Base-by-base conservation (phyloP, 2,797 vertebrate genomes). In the Mus minutoides region DNA sequence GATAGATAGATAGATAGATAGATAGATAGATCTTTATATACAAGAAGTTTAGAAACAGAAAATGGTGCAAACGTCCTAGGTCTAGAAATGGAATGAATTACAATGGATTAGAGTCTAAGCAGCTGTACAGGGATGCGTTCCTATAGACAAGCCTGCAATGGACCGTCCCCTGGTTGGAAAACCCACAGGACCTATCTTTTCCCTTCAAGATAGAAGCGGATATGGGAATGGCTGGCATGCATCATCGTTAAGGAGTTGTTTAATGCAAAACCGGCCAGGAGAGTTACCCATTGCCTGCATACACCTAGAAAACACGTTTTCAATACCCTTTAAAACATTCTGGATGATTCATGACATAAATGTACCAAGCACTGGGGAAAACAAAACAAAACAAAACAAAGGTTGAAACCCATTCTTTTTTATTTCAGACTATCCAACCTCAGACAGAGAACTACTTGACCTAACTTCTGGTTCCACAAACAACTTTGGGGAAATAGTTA, bases 391-490 rank as follows among this genome's bases (percentile, higher is more conserved):
- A 37, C 34, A 37, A 71, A 87, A 58, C 46, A 91, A 94, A 86
- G 80, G 13, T 77, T 88, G 17, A 67, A 92, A 97, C 82, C 40
- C 52, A 54, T 21, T 82, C 77, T 69, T 93, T 96, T 96, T 79
- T 60, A 92, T 90, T 94, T 92, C 75, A 96, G 86, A 95, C 49
- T 49, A 64, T 46, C 73, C 60, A 94, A 86, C 62, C 79, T 67
- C 88, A 90, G 83, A 76, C 46, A 93, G 34, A 13, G 94, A 97
- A 93, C 67, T 94, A 71, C 79, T 96, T 97, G 95, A 96, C 94
- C 97, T 95, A 78, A 96, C 96, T 97, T 97, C 67, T 94, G 83
- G 95, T 89, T 91, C 85, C 93, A 96, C 64, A 93, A 96, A 96
- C 96, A 96, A 88, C 58, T 92, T 91, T 88, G 95, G 75, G 84